A percentile compares a stretch with the other conserved stretches of the same genome.
Evolutionary conservation across 2,797 vertebrate species (phyloP).

Genomic region (Pseudochaenichthys georgianus): DNA sequence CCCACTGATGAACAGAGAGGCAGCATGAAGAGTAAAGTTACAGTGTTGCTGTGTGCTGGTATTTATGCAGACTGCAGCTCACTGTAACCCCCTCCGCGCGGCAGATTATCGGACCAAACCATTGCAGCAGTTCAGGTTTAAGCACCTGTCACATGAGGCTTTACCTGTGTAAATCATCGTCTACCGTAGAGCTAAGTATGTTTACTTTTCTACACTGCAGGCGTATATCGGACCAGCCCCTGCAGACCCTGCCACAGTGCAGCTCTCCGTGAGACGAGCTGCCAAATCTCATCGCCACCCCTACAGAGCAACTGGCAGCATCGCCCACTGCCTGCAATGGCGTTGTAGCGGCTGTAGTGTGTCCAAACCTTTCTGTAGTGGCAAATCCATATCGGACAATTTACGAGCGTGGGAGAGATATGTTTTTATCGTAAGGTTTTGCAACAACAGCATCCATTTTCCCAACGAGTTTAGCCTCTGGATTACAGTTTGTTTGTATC

Average conservation of each 20-base stretch:
- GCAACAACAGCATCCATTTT: slow-evolving; percentile 41
- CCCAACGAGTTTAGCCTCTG: slow-evolving; percentile 26
- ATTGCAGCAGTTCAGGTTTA: slow-evolving; percentile 76
- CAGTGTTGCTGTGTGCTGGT: slow-evolving; percentile 73
- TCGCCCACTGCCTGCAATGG: slow-evolving; percentile 85
- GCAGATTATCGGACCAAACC: slow-evolving; percentile 86
- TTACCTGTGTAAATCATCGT: slow-evolving; percentile 11
- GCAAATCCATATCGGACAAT: slow-evolving; percentile 65
- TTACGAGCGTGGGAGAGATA: slow-evolving; percentile 53
- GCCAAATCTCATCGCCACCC: slow-evolving; percentile 65
- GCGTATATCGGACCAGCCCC: slow-evolving; percentile 9
- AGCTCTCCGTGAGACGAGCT: slow-evolving; percentile 38
- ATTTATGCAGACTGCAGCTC: slow-evolving; percentile 84
- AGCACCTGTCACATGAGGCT: slow-evolving; percentile 81
- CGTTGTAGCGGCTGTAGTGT: slow-evolving; percentile 74
- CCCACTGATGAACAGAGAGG: slow-evolving; percentile 31
- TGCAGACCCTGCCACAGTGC: slow-evolving; percentile 13
- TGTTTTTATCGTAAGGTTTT: slow-evolving; percentile 43
- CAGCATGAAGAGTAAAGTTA: slow-evolving; percentile 50
- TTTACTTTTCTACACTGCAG: not conserved
- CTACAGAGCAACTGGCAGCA: slow-evolving; percentile 74
- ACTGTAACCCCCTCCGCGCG: slow-evolving; percentile 66
- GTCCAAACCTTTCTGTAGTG: slow-evolving; percentile 71
- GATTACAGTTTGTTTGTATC: slow-evolving; percentile 59
- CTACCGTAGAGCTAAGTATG: not conserved